phyloP scores from a whole-genome alignment of 2,888 invertebrate genomes.

The Deilephila porcellus region DNA sequence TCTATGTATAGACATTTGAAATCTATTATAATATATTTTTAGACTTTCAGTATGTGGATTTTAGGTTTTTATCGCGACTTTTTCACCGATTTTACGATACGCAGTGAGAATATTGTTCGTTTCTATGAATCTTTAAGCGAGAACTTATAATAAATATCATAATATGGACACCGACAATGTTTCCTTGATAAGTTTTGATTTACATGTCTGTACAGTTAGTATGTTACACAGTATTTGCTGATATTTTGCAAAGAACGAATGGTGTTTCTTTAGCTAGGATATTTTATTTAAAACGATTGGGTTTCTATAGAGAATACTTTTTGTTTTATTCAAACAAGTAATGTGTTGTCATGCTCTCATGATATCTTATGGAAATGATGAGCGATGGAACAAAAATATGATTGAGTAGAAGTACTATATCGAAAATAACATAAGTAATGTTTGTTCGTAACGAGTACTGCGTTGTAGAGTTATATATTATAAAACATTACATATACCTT shows the following conservation, averaged over 20 bases:
- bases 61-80: slow-evolving; percentile 82
- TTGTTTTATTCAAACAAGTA: slow-evolving; percentile 69
- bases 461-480: slow-evolving; percentile 80
- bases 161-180: slow-evolving; percentile 63
- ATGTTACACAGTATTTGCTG: slow-evolving; percentile 76
- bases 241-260: slow-evolving; percentile 73
- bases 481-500: slow-evolving; percentile 82
- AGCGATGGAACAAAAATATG: slow-evolving; percentile 80
- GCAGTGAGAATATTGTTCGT: slow-evolving; percentile 77
- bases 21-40: slow-evolving; percentile 84
- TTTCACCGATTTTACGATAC: slow-evolving; percentile 78
- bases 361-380: slow-evolving; percentile 66
- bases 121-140: slow-evolving; percentile 75
- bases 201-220: slow-evolving; percentile 80
- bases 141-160: slow-evolving; percentile 67
- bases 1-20: slow-evolving; percentile 84
- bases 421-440: slow-evolving; percentile 81
- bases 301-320: slow-evolving; percentile 77
- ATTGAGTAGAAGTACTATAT: slow-evolving; percentile 81
- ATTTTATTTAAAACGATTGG: slow-evolving; percentile 81
- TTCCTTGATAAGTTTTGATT: slow-evolving; percentile 64
- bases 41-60: slow-evolving; percentile 82
- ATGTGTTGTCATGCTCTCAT: slow-evolving; percentile 72
- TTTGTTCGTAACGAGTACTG: slow-evolving; percentile 83
- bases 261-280: slow-evolving; percentile 79